phyloP scores from a whole-genome alignment of 2,888 invertebrate species.

The Melitaea athalia region DNA sequence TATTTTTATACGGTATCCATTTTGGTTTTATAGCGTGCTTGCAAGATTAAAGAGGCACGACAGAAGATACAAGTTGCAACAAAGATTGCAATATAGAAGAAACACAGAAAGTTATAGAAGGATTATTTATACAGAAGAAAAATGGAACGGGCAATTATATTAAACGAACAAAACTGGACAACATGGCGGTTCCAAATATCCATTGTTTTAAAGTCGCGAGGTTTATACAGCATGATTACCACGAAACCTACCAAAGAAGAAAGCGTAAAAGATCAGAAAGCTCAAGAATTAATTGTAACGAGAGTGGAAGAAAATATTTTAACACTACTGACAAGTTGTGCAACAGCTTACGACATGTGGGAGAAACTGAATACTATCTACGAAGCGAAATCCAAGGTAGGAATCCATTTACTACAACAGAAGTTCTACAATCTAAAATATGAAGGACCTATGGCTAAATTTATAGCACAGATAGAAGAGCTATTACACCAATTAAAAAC shows the following conservation, averaged over 20 bases:
- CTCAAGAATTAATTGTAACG: slow-evolving; percentile 39
- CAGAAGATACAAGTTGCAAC: background rate
- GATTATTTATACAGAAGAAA: background rate
- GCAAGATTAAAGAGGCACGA: background rate
- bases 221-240: background rate
- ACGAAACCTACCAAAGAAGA: too few relatives aligned
- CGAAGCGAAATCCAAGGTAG: slow-evolving; percentile 49
- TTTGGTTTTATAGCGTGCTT: background rate
- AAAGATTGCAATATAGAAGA: background rate
- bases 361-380: slow-evolving; percentile 41
- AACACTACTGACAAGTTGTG: slow-evolving; percentile 38
- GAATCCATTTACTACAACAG: slow-evolving; percentile 47
- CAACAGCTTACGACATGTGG: slow-evolving; percentile 41
- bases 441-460: background rate
- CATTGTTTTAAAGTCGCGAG: background rate
- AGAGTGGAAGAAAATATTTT: slow-evolving; percentile 38
- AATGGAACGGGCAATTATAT: too few relatives aligned
- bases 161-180: too few relatives aligned
- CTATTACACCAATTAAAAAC: slow-evolving; percentile 31
- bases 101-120: too few relatives aligned
- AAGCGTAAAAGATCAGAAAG: slow-evolving; percentile 21
- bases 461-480: background rate
- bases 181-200: background rate
- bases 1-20: too few relatives aligned
- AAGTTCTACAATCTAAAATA: slow-evolving; percentile 35